Percentiles rank a stretch among this genome's conserved stretches.
phyloP scores from a whole-genome alignment of 1,140 invertebrate species.

The Hesperophylax magnus region DNA sequence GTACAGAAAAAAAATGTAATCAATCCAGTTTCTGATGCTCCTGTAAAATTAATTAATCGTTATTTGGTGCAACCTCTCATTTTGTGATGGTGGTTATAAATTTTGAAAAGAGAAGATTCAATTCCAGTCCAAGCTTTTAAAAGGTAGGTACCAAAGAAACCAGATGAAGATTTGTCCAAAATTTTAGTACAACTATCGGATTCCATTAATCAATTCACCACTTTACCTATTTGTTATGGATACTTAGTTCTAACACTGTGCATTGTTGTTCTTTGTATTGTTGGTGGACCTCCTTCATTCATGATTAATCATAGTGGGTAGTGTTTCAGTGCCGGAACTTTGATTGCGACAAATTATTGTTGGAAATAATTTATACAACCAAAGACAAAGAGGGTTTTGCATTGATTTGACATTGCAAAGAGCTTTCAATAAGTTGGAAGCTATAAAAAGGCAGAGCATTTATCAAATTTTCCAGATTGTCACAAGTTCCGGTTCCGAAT shows the following conservation, averaged over 20 bases:
- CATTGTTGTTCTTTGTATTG: background rate
- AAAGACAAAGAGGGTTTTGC: too few relatives aligned
- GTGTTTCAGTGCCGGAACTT: background rate
- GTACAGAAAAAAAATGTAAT: background rate
- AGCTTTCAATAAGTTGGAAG: too few relatives aligned
- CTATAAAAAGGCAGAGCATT: too few relatives aligned
- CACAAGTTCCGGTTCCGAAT: constrained; percentile 27
- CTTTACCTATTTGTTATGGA: background rate
- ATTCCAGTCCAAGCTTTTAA: constrained; percentile 30
- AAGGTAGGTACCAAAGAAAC: constrained; percentile 34
- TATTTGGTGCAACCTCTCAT: constrained; percentile 33
- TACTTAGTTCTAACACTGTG: constrained; percentile 9
- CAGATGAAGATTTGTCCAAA: constrained; percentile 34
- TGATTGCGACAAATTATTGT: background rate
- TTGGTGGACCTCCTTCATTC: too few relatives aligned
- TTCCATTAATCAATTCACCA: constrained; percentile 21
- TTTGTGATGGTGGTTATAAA: constrained; percentile 34
- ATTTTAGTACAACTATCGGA: constrained; percentile 31
- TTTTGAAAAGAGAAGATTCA: constrained; percentile 22
- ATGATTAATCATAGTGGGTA: too few relatives aligned
- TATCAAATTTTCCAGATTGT: background rate
- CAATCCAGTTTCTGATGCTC: background rate
- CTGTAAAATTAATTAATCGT: constrained; percentile 26
- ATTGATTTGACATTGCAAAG: too few relatives aligned
- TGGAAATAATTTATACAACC: too few relatives aligned